phyloP scores from a whole-genome alignment of 1,140 invertebrate species.

The Drosophila nannoptera region DNA sequence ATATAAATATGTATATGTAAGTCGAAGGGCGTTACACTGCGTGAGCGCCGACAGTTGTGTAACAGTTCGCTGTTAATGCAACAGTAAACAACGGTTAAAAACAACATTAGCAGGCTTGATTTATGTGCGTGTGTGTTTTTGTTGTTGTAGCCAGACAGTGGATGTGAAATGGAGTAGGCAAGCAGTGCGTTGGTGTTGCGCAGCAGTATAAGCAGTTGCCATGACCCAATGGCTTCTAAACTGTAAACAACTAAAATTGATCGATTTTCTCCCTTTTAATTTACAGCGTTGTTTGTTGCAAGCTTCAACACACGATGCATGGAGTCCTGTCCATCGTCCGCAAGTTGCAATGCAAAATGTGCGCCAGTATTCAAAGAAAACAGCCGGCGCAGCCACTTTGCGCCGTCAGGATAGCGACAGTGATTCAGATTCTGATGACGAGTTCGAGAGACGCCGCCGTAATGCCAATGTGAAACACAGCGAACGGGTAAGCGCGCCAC shows the following conservation, averaged over 20 bases:
- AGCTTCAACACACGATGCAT: constrained; percentile 23
- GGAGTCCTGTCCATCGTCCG: constrained; percentile 18
- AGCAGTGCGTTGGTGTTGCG: constrained; percentile 29
- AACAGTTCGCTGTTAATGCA: constrained; percentile 32
- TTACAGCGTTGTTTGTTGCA: constrained; percentile 15
- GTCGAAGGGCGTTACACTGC: constrained; percentile 41
- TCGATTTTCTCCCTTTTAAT: neutral
- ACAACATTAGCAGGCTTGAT: constrained; percentile 29
- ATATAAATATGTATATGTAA: constrained; percentile 6
- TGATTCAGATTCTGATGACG: constrained; percentile 82
- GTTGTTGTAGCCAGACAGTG: constrained; percentile 8
- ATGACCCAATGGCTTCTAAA: constrained; percentile 11
- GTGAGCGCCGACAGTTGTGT: constrained; percentile 35
- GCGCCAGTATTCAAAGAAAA: constrained; percentile 70
- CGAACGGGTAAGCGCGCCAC: constrained; percentile 80
- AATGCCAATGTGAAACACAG: constrained; percentile 77
- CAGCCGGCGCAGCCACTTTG: constrained; percentile 43
- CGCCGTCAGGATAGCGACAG: constrained; percentile 80
- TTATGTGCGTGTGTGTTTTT: constrained; percentile 19
- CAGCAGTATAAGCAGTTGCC: constrained; percentile 20
- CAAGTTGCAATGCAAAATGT: constrained; percentile 38
- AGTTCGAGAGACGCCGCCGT: constrained; percentile 79
- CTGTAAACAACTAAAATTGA: constrained; percentile 21
- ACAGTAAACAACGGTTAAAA: constrained; percentile 20
- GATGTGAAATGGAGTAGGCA: constrained; percentile 20